Conservation (phyloP, 2,888 invertebrate species). For the Acanthosoma haemorrhoidale region DNA sequence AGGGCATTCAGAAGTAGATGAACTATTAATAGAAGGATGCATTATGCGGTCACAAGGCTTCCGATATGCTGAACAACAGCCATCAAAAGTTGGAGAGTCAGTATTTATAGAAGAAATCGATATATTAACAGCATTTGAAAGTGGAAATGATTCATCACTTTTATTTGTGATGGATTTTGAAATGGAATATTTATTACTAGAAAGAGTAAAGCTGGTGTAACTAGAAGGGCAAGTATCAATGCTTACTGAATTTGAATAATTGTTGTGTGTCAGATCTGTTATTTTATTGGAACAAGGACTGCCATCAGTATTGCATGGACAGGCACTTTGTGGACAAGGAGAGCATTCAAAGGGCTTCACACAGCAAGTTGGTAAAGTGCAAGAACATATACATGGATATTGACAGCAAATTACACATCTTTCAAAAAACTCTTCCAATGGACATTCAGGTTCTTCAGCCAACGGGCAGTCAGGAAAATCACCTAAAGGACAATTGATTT, state of each 20-base stretch:
- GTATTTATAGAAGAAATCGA: neutral
- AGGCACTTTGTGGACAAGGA: neutral
- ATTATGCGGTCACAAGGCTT: neutral
- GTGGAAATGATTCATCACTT: neutral
- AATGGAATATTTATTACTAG: neutral
- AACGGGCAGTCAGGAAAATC: neutral
- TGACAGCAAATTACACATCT: neutral
- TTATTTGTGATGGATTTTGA: neutral
- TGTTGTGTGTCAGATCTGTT: too few species aligned
- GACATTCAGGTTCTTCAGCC: slow-evolving; percentile 22
- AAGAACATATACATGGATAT: neutral
- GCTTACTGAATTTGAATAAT: too few species aligned
- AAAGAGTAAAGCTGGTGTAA: neutral
- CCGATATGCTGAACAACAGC: neutral
- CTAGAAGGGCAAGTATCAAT: neutral
- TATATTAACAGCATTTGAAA: neutral
- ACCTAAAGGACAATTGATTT: neutral
- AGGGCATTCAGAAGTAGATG: neutral
- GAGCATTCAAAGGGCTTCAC: too few species aligned
- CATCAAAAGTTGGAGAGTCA: neutral
- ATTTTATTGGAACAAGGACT: too few species aligned
- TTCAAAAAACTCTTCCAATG: slow-evolving; percentile 1
- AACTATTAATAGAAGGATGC: neutral
- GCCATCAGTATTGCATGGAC: neutral
- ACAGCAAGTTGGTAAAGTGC: neutral